phyloP scores from a whole-genome alignment of 2,888 invertebrate genomes.

The Phlogophora meticulosa region DNA sequence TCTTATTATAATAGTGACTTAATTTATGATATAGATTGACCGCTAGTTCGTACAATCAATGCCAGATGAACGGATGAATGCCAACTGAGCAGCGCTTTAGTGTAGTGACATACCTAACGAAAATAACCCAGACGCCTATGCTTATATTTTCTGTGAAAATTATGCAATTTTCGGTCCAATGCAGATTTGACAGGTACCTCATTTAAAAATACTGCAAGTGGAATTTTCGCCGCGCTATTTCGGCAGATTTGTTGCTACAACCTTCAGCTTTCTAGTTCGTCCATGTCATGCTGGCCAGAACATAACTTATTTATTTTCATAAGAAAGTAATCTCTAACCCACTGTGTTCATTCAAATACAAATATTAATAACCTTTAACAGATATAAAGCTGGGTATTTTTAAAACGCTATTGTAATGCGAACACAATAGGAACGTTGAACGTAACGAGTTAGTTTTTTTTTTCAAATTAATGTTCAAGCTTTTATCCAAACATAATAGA shows the following conservation, averaged over 20 bases:
- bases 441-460: conserved; percentile 43
- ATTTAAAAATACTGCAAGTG: too few relatives aligned
- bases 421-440: conserved; percentile 36
- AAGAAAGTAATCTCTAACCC: background rate
- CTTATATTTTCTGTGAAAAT: too few relatives aligned
- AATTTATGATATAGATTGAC: background rate
- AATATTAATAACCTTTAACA: conserved; percentile 20
- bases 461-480: conserved; percentile 45
- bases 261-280: background rate
- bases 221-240: too few relatives aligned
- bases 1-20: too few relatives aligned
- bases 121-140: too few relatives aligned
- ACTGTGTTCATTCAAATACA: conserved; percentile 25
- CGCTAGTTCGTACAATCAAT: background rate
- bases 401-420: conserved; percentile 47
- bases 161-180: too few relatives aligned
- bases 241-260: too few relatives aligned
- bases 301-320: background rate
- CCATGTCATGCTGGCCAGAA: background rate
- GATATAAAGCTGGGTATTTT: conserved; percentile 26
- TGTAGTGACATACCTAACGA: too few relatives aligned
- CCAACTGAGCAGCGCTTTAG: background rate
- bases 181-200: too few relatives aligned
- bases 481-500: conserved; percentile 45
- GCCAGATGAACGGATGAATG: background rate